Base-by-base conservation (phyloP, 2,888 invertebrate species). In the Lingula anatina region DNA sequence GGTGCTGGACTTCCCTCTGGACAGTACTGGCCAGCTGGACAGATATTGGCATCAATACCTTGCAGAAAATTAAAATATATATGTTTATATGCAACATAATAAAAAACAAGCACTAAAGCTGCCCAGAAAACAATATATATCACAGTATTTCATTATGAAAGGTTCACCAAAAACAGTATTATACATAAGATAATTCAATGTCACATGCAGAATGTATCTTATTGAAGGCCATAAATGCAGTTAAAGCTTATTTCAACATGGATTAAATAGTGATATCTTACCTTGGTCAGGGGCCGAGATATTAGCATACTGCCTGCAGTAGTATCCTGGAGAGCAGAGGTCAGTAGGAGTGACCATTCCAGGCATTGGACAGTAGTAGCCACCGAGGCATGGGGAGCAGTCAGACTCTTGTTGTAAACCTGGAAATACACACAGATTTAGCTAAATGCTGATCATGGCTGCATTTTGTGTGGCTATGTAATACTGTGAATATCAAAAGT, bases 11-110 rank as follows among this genome's bases (percentile, higher is more conserved):
- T 73, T 4, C 70, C 73, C 24, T 54, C 51, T 1, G 65, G 64
- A 51, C 73, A 74, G 55, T 67, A 74, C 46, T 60, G 53, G 20
- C 73, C 73, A 25, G 56, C 54, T 1, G 73, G 71, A 51, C 73
- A 74, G 24, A 69, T 64, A 50, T 69, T 63, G 15, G 72, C 73
- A 60, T 73, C 67, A 3, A 48, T 37, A 20, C 69, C 72, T 70
- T 44, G 18, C 54, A 51, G 21, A 3, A 12, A 12, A 43, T 15
- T 27, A 26, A 9, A 39, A 9, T 18, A 9, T 9, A 18, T 39
- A 15, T 39, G n/a, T 24, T 20, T 21, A n/a, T 18, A 18, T 46
- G 18, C 43, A 7, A 15, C 7, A 20, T 38, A 46, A 9, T 24
- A 7, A 46, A n/a, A 47, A 46, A 12, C 45, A 35, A 45, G 45